These are phyloP conservation scores for Cephalopterus ornatus DNA, from an alignment of 2,113 vertebrate species.

Conservation along the genomic window DNA sequence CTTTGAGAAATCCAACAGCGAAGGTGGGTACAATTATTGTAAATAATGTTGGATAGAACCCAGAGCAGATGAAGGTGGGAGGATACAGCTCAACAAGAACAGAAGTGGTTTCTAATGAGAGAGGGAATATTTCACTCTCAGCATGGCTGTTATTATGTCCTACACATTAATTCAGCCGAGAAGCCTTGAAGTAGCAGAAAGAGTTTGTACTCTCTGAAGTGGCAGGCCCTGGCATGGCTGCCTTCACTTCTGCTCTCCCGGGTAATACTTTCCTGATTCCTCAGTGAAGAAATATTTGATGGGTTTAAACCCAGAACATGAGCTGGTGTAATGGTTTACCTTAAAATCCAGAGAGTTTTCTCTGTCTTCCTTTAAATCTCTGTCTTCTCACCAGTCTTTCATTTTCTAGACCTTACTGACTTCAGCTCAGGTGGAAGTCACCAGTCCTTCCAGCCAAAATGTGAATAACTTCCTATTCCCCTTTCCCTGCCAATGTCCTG, in stretches of 20 bases:
- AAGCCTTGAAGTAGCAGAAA: slow-evolving; percentile 26
- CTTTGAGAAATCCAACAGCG: slow-evolving; percentile 46
- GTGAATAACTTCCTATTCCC: neutral
- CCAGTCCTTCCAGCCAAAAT: neutral
- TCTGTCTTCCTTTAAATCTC: neutral
- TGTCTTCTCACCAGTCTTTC: neutral
- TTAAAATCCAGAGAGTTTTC: neutral
- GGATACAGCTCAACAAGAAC: slow-evolving; percentile 56
- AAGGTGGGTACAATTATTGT: slow-evolving; percentile 58
- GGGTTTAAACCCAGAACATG: neutral
- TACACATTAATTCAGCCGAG: slow-evolving; percentile 29
- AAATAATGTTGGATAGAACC: slow-evolving; percentile 50
- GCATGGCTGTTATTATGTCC: slow-evolving; percentile 51
- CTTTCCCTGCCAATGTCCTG: neutral
- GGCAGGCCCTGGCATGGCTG: neutral
- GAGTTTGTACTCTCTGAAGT: neutral
- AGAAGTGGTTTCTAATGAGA: slow-evolving; percentile 65
- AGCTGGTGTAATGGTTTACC: neutral
- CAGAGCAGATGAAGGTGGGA: slow-evolving; percentile 40
- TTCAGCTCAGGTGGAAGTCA: neutral
- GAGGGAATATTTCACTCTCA: slow-evolving; percentile 49
- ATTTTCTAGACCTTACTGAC: neutral
- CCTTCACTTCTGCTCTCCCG: neutral
- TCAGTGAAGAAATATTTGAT: neutral
- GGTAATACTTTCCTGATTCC: neutral